Conservation (phyloP, 2,113 vertebrate species). For the Pterocles burchelli region DNA sequence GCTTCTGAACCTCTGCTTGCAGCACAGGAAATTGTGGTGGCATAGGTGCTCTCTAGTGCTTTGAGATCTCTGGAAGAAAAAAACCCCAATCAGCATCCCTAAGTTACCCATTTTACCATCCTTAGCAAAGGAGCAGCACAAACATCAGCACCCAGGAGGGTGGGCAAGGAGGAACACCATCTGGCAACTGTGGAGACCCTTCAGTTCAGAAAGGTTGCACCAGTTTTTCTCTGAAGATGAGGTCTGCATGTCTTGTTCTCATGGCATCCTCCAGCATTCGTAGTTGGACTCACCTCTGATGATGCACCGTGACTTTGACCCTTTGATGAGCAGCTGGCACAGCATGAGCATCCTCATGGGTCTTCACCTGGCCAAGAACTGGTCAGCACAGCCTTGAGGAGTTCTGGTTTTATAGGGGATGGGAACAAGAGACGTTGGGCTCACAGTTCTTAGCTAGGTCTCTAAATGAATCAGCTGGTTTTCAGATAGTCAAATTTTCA, state of each 20-base stretch:
- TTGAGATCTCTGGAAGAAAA: neutral
- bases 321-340: neutral
- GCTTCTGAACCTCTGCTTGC: neutral
- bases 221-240: neutral
- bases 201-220: fast-evolving
- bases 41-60: neutral
- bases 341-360: neutral
- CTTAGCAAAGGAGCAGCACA: neutral
- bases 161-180: neutral
- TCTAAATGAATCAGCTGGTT: neutral
- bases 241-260: neutral
- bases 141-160: neutral
- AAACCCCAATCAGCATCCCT: neutral
- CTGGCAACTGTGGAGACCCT: neutral
- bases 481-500: neutral
- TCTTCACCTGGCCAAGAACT: neutral
- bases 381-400: fast-evolving
- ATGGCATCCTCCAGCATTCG: neutral
- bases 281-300: neutral
- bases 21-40: neutral
- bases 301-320: neutral
- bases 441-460: neutral
- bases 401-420: neutral
- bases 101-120: neutral
- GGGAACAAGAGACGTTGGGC: neutral